These are phyloP conservation scores for Pyrocephalus nanus DNA, from an alignment of 2,797 vertebrate species.

Conservation along the genomic window DNA sequence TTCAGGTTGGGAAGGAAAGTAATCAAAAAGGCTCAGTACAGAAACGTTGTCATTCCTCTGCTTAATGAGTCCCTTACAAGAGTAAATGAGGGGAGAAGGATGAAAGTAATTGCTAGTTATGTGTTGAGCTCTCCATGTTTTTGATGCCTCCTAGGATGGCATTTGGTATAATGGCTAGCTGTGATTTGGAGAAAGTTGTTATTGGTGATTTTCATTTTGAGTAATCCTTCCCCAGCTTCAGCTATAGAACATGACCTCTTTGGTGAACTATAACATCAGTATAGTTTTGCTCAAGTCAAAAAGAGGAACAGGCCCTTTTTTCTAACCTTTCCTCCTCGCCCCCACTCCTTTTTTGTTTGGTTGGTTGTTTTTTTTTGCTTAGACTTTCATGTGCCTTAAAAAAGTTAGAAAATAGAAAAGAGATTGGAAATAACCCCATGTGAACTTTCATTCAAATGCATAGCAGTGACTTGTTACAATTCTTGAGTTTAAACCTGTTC, in stretches of 20 bases:
- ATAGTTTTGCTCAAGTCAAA: not conserved
- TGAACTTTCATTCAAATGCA: not conserved
- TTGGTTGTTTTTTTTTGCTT: not conserved
- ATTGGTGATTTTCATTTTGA: not conserved
- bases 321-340: too few relatives aligned
- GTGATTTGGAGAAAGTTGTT: not conserved
- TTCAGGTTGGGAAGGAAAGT: conserved; percentile 55
- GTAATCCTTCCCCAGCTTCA: not conserved
- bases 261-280: not conserved
- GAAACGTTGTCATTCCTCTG: conserved; percentile 53
- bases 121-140: conserved; percentile 1
- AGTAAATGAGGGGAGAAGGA: conserved; percentile 68
- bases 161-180: not conserved
- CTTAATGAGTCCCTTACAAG: conserved; percentile 69
- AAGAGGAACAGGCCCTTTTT: not conserved
- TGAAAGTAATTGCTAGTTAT: conserved; percentile 68
- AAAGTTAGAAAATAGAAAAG: not conserved
- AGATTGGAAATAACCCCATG: not conserved
- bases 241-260: not conserved
- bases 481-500: not conserved
- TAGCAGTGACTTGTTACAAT: not conserved
- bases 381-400: not conserved
- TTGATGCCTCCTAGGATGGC: not conserved
- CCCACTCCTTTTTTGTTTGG: fast-evolving
- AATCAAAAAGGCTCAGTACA: conserved; percentile 62